These are phyloP conservation scores for Muntiacus reevesi DNA, from an alignment of 2,113 vertebrate species.

Conservation along the genomic window DNA sequence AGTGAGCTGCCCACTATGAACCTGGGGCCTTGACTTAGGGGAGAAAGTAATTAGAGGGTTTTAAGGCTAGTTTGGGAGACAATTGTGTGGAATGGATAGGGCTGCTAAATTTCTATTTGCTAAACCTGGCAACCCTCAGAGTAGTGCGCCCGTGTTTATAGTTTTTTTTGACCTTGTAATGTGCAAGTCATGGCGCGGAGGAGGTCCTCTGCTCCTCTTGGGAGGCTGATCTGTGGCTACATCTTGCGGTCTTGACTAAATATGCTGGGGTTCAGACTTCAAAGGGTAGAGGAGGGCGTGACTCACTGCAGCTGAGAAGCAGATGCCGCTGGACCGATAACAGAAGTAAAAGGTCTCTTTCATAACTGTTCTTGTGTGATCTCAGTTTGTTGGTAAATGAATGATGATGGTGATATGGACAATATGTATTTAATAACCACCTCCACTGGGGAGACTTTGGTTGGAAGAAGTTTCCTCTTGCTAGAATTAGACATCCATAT, in stretches of 20 bases:
- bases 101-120: neutral
- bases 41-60: neutral
- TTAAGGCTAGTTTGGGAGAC: neutral
- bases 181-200: neutral
- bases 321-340: neutral
- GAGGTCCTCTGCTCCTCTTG: neutral
- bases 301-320: neutral
- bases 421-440: neutral
- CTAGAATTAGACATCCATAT: constrained; percentile 31
- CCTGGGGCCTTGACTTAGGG: neutral
- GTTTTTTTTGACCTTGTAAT: neutral
- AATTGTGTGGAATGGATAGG: neutral
- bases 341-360: neutral
- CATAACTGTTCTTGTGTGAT: neutral
- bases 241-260: neutral
- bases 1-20: neutral
- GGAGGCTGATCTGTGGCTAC: neutral
- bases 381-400: neutral
- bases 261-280: neutral
- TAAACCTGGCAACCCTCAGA: neutral
- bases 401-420: neutral
- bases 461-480: constrained; percentile 4
- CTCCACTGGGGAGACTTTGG: neutral
- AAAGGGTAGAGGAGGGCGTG: neutral
- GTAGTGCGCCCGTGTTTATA: too few species aligned